phyloP scores from a whole-genome alignment of 2,888 invertebrate species.

The Drosophila colorata region DNA sequence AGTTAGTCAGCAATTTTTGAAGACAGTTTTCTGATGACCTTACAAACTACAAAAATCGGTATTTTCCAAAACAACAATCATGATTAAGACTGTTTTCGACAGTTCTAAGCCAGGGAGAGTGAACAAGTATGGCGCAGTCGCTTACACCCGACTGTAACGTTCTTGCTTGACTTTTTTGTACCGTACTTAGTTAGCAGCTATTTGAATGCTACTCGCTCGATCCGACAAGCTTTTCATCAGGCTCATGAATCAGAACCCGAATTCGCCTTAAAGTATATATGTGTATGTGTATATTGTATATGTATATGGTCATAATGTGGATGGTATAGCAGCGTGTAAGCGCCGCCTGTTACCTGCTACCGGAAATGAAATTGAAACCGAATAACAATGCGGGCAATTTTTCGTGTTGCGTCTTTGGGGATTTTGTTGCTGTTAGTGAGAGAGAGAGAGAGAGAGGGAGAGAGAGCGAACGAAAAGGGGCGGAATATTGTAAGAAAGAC shows the following conservation, averaged over 20 bases:
- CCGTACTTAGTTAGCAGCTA: conserved; percentile 52
- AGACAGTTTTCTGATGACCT: too few species aligned
- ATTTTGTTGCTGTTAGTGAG: conserved; percentile 29
- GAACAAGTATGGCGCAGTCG: too few species aligned
- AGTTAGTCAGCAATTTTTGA: too few species aligned
- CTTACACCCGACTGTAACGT: too few species aligned
- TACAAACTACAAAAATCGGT: too few species aligned
- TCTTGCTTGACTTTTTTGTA: neutral
- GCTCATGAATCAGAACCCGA: conserved; percentile 47
- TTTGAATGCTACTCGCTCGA: conserved; percentile 53
- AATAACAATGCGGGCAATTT: conserved; percentile 56
- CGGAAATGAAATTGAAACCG: conserved; percentile 78
- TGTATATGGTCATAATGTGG: conserved; percentile 50
- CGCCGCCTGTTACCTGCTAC: conserved; percentile 60
- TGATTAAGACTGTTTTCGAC: too few species aligned
- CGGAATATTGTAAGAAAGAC: neutral
- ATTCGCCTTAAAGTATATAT: conserved; percentile 27
- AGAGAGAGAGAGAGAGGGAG: neutral
- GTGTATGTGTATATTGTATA: conserved; percentile 1
- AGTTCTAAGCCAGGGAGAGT: too few species aligned
- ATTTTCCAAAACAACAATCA: too few species aligned
- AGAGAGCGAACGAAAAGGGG: conserved; percentile 6
- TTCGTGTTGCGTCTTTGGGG: conserved; percentile 36
- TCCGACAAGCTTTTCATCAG: conserved; percentile 14
- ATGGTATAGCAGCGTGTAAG: conserved; percentile 63